Base-by-base conservation (phyloP, 1,140 invertebrate species). In the Acromyrmex echinatior region DNA sequence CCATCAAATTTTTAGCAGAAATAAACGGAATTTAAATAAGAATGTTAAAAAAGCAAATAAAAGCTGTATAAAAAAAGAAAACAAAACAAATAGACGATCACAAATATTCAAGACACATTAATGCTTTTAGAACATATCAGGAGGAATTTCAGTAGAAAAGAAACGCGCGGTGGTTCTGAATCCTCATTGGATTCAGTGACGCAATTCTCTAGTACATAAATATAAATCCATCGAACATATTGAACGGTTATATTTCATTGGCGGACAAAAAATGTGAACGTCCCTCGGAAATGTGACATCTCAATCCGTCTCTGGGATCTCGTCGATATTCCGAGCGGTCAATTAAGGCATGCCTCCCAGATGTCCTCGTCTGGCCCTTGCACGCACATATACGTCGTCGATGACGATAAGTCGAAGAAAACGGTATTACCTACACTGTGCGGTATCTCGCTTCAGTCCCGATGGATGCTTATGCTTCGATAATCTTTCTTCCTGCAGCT, bases 291-390 rank as follows among this genome's bases (percentile, higher is more conserved):
- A 92, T 93, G 91, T 89, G 92, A 94, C 88, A 91, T 92, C 91
- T 93, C 92, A 94, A 93, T 94, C 91, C 91, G 92, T 93, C 91
- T 90, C 88, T 89, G 78, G 80, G 87, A 87, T 86, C 90, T 92
- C 90, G 90, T 92, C 91, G 87, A 93, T 93, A 93, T 92, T 89
- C 92, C 87, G 91, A 92, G 73, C 91, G 90, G 91, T 94, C 87
- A 93, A 92, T 93, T 92, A 93, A 93, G 88, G 80, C 91, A 91
- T 92, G 89, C 90, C 86, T 92, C 89, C 90, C 92, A 93, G 92
- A 92, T 93, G 92, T 91, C 90, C 85, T 66, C 68, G 31, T 76
- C 73, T 39, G 81, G 82, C 85, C 84, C 81, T 21, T 63, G 49
- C 81, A 63, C 77, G 85, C 68, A 90, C 82, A 53, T 39, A 65